Percentiles rank a stretch among this genome's conserved stretches.
phyloP scores from a whole-genome alignment of 2,113 vertebrate species.

The chimpanzee (Pan troglodytes) region DNA sequence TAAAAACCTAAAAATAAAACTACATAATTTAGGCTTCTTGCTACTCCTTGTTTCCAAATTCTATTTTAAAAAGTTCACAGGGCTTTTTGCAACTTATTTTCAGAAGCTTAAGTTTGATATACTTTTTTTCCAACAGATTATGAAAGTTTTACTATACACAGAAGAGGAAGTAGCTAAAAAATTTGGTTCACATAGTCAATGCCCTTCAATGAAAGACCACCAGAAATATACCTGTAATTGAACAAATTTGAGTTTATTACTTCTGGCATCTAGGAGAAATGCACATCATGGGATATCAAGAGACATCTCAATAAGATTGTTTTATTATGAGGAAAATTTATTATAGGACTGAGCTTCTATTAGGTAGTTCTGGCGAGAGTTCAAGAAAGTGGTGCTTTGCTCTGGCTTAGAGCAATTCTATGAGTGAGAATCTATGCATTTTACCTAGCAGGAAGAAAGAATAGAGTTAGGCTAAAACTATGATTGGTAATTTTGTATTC shows the following conservation, averaged over 20 bases:
- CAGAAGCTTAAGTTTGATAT: neutral
- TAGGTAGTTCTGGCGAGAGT: no score
- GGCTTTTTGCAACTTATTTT: neutral
- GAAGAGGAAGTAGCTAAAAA: neutral
- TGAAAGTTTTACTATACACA: neutral
- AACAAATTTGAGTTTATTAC: neutral
- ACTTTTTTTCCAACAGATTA: neutral
- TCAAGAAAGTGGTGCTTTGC: neutral
- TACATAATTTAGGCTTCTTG: neutral
- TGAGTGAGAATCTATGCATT: neutral
- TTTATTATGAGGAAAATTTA: neutral
- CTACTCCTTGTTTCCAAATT: no score
- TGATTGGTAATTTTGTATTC: neutral
- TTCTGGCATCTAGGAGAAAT: neutral
- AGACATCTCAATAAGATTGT: neutral
- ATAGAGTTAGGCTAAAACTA: neutral
- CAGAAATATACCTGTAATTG: neutral
- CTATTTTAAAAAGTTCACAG: neutral
- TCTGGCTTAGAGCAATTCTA: neutral
- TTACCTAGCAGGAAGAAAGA: neutral
- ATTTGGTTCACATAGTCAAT: neutral
- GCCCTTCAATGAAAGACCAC: neutral
- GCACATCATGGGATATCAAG: rapidly evolving
- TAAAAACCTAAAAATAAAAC: neutral
- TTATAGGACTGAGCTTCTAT: no score